Evolutionary conservation across 1,140 invertebrate species (phyloP), one percentile per base, ranked within the genome.

Genomic region (Ceratoteleas bidentatus): DNA sequence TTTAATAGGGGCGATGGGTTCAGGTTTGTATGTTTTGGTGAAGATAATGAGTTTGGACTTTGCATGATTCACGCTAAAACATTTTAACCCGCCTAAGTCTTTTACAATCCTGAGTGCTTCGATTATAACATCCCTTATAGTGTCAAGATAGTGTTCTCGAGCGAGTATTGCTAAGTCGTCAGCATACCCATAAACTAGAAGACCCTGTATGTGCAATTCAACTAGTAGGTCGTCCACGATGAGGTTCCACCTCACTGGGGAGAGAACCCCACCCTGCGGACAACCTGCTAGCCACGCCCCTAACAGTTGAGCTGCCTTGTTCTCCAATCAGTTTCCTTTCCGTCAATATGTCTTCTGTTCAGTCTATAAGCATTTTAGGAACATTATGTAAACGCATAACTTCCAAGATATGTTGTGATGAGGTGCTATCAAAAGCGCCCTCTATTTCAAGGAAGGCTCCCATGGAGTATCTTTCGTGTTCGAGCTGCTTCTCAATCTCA

Each of bases 371-470:
- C 9, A 38, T 45, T n/a, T 45, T 15, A 32, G 9, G 11, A n/a
- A 60, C 7, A 4, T 7, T 7, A 7, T 60, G 40, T 0, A n/a
- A 0, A 24, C 6, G 8, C 16, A 45, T 9, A 2, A 38, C 57
- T 13, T 11, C n/a, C n/a, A 0, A 0, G 9, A 64, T 52, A 6
- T 2, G 2, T 1, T 8, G n/a, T n/a, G 16, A 16, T 0, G 61
- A 36, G n/a, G 61, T 64, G 34, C 33, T 15, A 36, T 64, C 9
- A 11, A 53, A 64, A 14, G 61, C 45, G 1, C 47, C 61, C 13
- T 64, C 49, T 49, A 64, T 38, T 8, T 64, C 60, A 5, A 64
- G 24, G 45, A 49, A 64, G 38, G 60, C 60, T n/a, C 33, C 34
- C 1, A 64, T 6, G 2, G 15, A 7, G 11, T 43, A 45, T 43